Evolutionary conservation across 2,888 invertebrate species (phyloP).

Genomic region (Aplocera efformata): DNA sequence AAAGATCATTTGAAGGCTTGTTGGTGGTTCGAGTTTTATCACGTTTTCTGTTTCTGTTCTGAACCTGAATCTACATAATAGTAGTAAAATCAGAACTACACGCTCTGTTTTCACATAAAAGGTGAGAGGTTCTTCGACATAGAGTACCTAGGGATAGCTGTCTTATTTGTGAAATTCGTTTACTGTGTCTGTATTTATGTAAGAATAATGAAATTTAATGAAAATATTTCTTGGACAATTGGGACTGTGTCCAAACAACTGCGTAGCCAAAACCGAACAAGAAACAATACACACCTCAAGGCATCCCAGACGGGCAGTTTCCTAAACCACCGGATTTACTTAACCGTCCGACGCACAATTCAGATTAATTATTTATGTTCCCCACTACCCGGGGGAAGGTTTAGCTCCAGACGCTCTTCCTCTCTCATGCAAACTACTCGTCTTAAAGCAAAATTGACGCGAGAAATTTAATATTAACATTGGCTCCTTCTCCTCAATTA

Average conservation of each 20-base stretch:
- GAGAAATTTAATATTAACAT: conserved; percentile 70
- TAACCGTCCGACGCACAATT: conserved; percentile 69
- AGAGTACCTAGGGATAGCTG: too few relatives aligned
- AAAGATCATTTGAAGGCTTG: too few relatives aligned
- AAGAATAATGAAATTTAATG: too few relatives aligned
- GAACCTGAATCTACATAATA: too few relatives aligned
- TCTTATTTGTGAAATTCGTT: too few relatives aligned
- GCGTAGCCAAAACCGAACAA: conserved; percentile 25
- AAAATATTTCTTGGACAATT: too few relatives aligned
- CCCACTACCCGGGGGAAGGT: conserved; percentile 62
- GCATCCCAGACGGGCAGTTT: conserved; percentile 44
- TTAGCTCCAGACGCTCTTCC: conserved; percentile 75
- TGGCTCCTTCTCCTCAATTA: conserved; percentile 52
- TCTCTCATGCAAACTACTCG: conserved; percentile 76
- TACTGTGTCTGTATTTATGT: too few relatives aligned
- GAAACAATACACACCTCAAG: conserved; percentile 36
- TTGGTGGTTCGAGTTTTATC: too few relatives aligned
- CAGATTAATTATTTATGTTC: conserved; percentile 79
- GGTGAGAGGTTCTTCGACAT: too few relatives aligned
- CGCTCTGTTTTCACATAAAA: too few relatives aligned
- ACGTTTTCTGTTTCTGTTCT: too few relatives aligned
- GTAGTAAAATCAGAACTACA: too few relatives aligned
- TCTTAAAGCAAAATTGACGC: conserved; percentile 73
- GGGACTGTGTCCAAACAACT: neutral
- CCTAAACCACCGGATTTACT: conserved; percentile 66